Conservation (phyloP, 2,888 invertebrate genomes). For the Tinea pellionella region DNA sequence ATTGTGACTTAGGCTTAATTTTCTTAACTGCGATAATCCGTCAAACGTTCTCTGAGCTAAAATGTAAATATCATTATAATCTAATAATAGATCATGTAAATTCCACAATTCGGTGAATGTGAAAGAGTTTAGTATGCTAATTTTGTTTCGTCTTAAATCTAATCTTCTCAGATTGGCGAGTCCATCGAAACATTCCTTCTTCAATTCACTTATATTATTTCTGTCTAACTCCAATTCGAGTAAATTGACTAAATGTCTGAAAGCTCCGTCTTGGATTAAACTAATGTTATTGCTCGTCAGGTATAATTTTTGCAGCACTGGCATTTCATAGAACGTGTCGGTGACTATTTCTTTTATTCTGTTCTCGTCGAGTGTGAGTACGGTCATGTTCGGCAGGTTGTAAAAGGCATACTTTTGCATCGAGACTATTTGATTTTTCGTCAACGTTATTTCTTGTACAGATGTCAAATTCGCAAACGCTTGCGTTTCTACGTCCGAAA, state of each 20-base stretch:
- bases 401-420: slow-evolving; percentile 78
- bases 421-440: slow-evolving; percentile 75
- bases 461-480: slow-evolving; percentile 81
- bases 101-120: slow-evolving; percentile 84
- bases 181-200: slow-evolving; percentile 82
- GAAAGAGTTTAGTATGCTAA: slow-evolving; percentile 80
- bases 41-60: slow-evolving; percentile 82
- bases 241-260: slow-evolving; percentile 77
- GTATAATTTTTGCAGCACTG: slow-evolving; percentile 78
- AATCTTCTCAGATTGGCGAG: slow-evolving; percentile 77
- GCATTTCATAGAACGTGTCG: slow-evolving; percentile 80
- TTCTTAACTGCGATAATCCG: slow-evolving; percentile 77
- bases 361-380: slow-evolving; percentile 80
- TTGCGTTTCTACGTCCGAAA: slow-evolving; percentile 75
- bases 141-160: slow-evolving; percentile 79
- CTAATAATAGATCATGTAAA: slow-evolving; percentile 75
- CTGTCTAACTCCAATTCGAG: slow-evolving; percentile 83
- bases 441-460: slow-evolving; percentile 75
- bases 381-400: slow-evolving; percentile 76
- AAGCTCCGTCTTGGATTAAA: slow-evolving; percentile 86
- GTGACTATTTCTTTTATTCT: slow-evolving; percentile 78
- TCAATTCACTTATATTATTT: slow-evolving; percentile 80
- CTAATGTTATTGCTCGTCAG: slow-evolving; percentile 89
- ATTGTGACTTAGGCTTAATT: slow-evolving; percentile 81
- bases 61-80: slow-evolving; percentile 76